These are phyloP conservation scores for Drosophila kikkawai DNA, from an alignment of 1,140 invertebrate species.

Conservation along the genomic window DNA sequence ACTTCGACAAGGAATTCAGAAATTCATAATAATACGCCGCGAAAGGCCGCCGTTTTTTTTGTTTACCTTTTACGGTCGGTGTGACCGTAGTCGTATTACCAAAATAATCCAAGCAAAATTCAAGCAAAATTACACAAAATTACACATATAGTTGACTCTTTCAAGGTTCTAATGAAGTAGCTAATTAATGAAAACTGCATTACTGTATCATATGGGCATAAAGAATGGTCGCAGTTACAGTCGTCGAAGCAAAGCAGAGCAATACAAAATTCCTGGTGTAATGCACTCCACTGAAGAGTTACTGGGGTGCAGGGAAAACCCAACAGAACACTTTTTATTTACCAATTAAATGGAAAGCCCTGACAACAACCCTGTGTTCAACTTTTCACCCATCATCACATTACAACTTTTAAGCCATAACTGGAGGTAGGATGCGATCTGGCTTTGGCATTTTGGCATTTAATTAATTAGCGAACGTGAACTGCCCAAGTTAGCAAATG, in stretches of 20 bases:
- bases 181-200: too few relatives aligned
- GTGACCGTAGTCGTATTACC: too few relatives aligned
- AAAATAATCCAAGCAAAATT: too few relatives aligned
- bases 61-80: too few relatives aligned
- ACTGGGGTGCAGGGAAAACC: background rate
- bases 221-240: slow-evolving; percentile 76
- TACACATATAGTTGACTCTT: too few relatives aligned
- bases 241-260: slow-evolving; percentile 38
- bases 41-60: too few relatives aligned
- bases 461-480: slow-evolving; percentile 78
- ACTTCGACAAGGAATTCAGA: too few relatives aligned
- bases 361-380: slow-evolving; percentile 25
- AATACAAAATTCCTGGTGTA: slow-evolving; percentile 31
- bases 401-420: slow-evolving; percentile 20
- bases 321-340: background rate
- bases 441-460: slow-evolving; percentile 67
- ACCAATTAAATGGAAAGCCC: slow-evolving; percentile 30
- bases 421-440: slow-evolving; percentile 31
- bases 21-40: too few relatives aligned
- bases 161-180: too few relatives aligned
- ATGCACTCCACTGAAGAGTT: slow-evolving; percentile 42
- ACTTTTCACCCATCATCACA: slow-evolving; percentile 18
- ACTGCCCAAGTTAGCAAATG: slow-evolving; percentile 45
- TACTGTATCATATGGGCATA: too few relatives aligned
- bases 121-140: too few relatives aligned